A percentile compares a stretch with the other conserved stretches of the same genome.
Conservation (phyloP, 2,113 vertebrate genomes). For the Tachycineta bicolor region DNA sequence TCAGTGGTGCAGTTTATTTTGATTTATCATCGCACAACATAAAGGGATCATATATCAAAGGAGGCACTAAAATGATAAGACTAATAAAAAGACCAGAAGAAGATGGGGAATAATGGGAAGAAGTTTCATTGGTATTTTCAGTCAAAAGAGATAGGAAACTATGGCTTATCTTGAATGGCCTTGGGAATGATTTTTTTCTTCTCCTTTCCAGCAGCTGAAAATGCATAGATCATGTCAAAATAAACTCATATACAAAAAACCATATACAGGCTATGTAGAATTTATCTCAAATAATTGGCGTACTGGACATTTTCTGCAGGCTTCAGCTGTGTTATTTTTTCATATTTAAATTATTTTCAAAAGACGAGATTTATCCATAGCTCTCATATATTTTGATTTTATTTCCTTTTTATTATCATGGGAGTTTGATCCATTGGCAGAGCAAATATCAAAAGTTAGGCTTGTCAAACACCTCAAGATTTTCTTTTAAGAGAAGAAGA, state of each 20-base stretch:
- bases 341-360: not conserved
- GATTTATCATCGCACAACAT: slow-evolving; percentile 44
- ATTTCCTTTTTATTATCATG: not conserved
- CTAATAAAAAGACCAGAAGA: slow-evolving; percentile 44
- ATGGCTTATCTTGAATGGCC: slow-evolving; percentile 34
- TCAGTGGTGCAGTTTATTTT: slow-evolving; percentile 46
- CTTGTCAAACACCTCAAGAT: not conserved
- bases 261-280: not conserved
- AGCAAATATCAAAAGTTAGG: not conserved
- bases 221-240: slow-evolving; percentile 33
- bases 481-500: not conserved
- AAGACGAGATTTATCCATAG: not conserved
- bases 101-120: slow-evolving; percentile 23
- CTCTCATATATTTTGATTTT: not conserved
- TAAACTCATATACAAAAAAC: not conserved
- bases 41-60: slow-evolving; percentile 59
- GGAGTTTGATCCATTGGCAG: not conserved
- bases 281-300: not conserved
- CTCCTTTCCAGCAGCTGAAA: not conserved
- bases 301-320: not conserved
- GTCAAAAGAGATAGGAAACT: slow-evolving; percentile 9
- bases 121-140: slow-evolving; percentile 43
- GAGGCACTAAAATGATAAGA: slow-evolving; percentile 49
- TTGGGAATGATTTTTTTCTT: not conserved
- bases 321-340: not conserved